Evolutionary conservation across 2,888 invertebrate genomes (phyloP).

Genomic region (Ephialtes manifestator): DNA sequence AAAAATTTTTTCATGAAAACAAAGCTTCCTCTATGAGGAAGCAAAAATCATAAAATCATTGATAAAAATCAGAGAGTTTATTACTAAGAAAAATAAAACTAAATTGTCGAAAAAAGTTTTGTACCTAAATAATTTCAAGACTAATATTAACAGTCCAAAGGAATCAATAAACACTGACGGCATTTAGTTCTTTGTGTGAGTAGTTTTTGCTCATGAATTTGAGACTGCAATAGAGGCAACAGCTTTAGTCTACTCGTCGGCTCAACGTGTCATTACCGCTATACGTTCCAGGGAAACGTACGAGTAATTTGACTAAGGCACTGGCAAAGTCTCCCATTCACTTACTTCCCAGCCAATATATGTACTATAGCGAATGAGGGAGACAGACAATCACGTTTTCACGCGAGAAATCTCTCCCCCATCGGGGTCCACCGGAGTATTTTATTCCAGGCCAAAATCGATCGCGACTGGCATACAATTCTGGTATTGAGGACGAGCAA

Average conservation of each 20-base stretch:
- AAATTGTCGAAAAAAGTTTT: no score
- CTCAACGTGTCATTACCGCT: slow-evolving; percentile 77
- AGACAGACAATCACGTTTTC: slow-evolving; percentile 56
- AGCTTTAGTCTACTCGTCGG: slow-evolving; percentile 59
- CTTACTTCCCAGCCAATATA: background rate
- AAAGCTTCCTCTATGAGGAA: no score
- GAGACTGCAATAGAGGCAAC: slow-evolving; percentile 62
- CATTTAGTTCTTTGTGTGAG: background rate
- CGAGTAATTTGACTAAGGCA: slow-evolving; percentile 78
- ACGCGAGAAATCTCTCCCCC: slow-evolving; percentile 48
- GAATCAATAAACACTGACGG: background rate
- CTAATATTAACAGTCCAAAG: slow-evolving; percentile 36
- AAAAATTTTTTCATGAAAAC: no score
- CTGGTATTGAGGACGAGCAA: slow-evolving; percentile 38
- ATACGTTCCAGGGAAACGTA: slow-evolving; percentile 58
- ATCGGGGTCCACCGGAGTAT: slow-evolving; percentile 27
- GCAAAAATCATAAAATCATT: no score
- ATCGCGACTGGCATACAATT: slow-evolving; percentile 46
- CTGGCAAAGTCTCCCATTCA: slow-evolving; percentile 63
- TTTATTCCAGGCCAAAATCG: slow-evolving; percentile 65
- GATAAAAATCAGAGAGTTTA: no score
- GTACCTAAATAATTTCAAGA: no score
- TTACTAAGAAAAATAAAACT: no score
- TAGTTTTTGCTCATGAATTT: slow-evolving; percentile 51
- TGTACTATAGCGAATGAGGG: slow-evolving; percentile 28